These are phyloP conservation scores for Melanerpes aurifrons DNA, from an alignment of 2,113 vertebrate species.

Conservation along the genomic window DNA sequence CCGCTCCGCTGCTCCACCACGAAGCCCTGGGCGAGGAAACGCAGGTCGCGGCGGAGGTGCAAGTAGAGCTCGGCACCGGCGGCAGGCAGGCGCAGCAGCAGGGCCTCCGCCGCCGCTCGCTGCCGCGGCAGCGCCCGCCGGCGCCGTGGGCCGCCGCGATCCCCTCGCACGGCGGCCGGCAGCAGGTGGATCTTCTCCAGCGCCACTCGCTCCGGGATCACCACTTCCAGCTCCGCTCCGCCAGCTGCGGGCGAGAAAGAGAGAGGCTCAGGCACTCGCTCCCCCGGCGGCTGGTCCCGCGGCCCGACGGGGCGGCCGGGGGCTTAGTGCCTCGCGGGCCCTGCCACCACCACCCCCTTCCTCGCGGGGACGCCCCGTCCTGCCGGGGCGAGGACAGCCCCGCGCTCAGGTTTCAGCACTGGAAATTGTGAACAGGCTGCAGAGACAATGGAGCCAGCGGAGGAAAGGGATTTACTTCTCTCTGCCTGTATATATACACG, in stretches of 20 bases:
- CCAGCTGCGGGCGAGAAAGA: constrained; percentile 69
- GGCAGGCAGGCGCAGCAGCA: constrained; percentile 86
- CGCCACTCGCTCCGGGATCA: constrained; percentile 84
- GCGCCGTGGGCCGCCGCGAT: constrained; percentile 31
- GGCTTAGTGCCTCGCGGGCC: background rate
- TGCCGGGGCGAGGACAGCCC: background rate
- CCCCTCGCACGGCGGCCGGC: constrained; percentile 30
- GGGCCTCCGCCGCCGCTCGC: constrained; percentile 27
- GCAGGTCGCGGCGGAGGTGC: constrained; percentile 81
- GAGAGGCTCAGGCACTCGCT: constrained; percentile 40
- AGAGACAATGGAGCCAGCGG: background rate
- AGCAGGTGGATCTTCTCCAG: constrained; percentile 82
- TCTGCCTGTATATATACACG: background rate
- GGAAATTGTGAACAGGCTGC: background rate
- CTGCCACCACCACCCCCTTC: background rate
- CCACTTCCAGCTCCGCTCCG: constrained; percentile 79
- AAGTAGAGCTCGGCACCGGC: constrained; percentile 84
- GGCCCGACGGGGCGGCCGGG: background rate
- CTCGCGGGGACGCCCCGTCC: background rate
- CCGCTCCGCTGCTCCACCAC: constrained; percentile 81
- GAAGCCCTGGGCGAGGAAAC: constrained; percentile 84
- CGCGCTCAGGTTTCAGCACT: background rate
- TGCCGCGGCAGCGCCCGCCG: background rate
- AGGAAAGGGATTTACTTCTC: background rate
- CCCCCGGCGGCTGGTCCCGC: background rate